Evolutionary conservation across 2,888 invertebrate genomes (phyloP), one percentile per base, ranked within the genome.

Genomic region (Deilephila elpenor): DNA sequence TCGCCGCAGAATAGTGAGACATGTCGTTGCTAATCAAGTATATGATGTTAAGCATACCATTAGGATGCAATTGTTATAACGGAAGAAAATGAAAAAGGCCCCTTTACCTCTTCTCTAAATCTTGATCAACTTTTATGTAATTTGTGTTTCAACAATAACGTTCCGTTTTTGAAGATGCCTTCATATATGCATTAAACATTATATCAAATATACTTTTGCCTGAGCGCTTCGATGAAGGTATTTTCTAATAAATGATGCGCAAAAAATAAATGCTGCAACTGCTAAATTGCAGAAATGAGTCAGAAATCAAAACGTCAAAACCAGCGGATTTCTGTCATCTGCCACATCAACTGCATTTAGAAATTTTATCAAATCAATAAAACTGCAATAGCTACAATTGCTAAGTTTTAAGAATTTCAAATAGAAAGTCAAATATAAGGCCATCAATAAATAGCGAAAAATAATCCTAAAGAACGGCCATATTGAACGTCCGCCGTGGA

Each of bases 251-350:
- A n/a, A 53, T 62, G 62, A 71, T 56, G 56, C 73, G 73, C 71
- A 73, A 73, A 73, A 25, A 71, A 73, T 70, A 73, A 73, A 73
- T 71, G 70, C 71, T 73, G 73, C 71, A 71, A 62, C 70, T 71
- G 64, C 64, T 72, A 71, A 70, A 73, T 78, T 87, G 83, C 85
- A 88, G 80, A 89, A 90, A 90, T 93, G 93, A 93, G 86, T 93
- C 93, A 93, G 91, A 89, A 88, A 86, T 83, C 82, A 91, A 64
- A 91, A 93, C 86, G 93, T 93, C 93, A 93, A 93, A 91, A 86
- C 84, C 86, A 86, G 83, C 85, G 81, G 83, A 81, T 85, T 86
- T 84, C 88, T 93, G 92, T 93, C 93, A 93, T 88, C 89, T 93
- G 93, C 93, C 93, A 93, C 93, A 93, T 93, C 93, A 92, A 93